Conservation (phyloP, 2,113 vertebrate species). For the Epinephelus lanceolatus region DNA sequence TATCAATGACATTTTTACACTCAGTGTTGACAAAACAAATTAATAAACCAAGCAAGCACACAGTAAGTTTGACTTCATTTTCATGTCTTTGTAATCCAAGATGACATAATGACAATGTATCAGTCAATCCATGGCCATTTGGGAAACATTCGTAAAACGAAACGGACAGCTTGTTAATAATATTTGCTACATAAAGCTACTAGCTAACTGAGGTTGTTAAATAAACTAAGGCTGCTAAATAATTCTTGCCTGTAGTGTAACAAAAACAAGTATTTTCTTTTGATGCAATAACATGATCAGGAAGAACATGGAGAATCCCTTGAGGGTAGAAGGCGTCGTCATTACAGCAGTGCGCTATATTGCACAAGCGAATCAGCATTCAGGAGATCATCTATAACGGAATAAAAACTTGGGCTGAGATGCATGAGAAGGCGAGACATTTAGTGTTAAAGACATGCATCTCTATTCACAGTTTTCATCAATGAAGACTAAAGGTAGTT, state of each 20-base stretch:
- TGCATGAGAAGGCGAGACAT: constrained; percentile 50
- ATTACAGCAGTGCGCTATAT: constrained; percentile 53
- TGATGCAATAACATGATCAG: too few species aligned
- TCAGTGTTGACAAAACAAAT: constrained; percentile 31
- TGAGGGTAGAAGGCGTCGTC: not conserved
- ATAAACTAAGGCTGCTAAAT: constrained; percentile 9
- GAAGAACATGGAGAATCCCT: too few species aligned
- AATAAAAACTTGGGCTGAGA: constrained; percentile 29
- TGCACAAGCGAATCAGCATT: constrained; percentile 40
- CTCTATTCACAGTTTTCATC: constrained; percentile 77
- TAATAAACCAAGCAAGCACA: constrained; percentile 24
- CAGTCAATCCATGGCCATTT: constrained; percentile 14
- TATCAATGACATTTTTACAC: constrained; percentile 2
- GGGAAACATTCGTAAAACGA: constrained; percentile 37
- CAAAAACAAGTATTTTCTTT: too few species aligned
- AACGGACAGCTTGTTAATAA: constrained; percentile 23
- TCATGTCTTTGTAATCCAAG: constrained; percentile 12
- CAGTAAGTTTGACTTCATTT: constrained; percentile 3
- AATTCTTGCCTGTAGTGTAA: too few species aligned
- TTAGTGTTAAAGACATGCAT: constrained; percentile 65
- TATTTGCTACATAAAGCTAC: constrained; percentile 76
- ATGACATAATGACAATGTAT: not conserved
- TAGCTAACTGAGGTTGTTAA: constrained; percentile 40
- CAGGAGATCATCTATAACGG: not conserved
- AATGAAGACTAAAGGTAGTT: constrained; percentile 1